Base-by-base conservation (phyloP, 1,140 invertebrate species). In the Drosophila lacteicornis region DNA sequence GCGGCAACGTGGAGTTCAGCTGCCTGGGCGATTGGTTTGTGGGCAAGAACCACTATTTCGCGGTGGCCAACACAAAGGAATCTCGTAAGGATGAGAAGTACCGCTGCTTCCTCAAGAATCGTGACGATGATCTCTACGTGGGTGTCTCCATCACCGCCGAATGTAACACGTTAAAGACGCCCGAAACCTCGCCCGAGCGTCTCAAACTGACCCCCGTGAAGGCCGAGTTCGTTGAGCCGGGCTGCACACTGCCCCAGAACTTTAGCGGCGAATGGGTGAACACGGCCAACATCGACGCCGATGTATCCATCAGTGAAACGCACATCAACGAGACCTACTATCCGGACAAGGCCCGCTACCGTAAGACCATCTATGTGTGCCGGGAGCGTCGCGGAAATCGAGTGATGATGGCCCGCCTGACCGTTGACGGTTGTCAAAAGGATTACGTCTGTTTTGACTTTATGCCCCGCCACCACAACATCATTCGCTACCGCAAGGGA, bases 361-460 rank as follows among this genome's bases (percentile, higher is more conserved):
- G 98, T 71, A 95, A 96, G 81, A 98, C 98, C 3, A 97, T 98
- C 91, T 99, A 99, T 93, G 96, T 98, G n/a, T 99, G 98, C 93
- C 95, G 97, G 62, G 97, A 99, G 94, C 95, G 97, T 92, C 94
- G 97, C 91, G 97, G 97, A 80, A 96, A 96, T 30, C 94, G 98
- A 75, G 96, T 97, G 43, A 98, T 99, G 96, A 98, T 99, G 97
- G 97, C 98, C 9, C 94, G 98, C 73, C 95, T 99, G 8, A 98
- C 98, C 6, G 98, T 99, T 1, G 98, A 99, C 94, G 98, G 98
- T 94, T 99, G 98, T 93, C 98, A 99, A 94, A 98, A 99, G 88
- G 98, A 99, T 95, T 99, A 97, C 90, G 96, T 99, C 9, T 99
- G 99, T 90, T 99, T 99, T 87, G 98, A 99, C 92, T 99, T 99